A percentile compares a stretch with the other conserved stretches of the same genome.
These are phyloP conservation scores for Acropora yongei DNA, from an alignment of 64 coral and sea anemone genomes.

Conservation along the genomic window DNA sequence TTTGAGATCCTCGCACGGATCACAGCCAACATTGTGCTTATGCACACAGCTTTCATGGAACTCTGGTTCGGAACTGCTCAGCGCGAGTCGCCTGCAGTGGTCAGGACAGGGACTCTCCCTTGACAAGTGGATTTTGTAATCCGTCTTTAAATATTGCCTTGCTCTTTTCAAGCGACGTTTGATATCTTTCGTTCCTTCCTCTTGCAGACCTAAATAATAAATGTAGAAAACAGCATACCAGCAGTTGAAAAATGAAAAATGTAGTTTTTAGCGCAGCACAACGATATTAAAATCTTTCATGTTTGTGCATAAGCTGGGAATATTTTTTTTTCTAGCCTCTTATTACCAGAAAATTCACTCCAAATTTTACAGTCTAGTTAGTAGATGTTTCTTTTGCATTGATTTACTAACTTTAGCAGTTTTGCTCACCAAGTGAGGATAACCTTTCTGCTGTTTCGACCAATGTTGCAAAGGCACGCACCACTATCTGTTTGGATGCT, in stretches of 20 bases:
- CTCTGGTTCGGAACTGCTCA: slow-evolving; percentile 15
- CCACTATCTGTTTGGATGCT: slow-evolving; percentile 55
- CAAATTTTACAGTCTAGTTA: background rate
- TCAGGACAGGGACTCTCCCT: slow-evolving; percentile 49
- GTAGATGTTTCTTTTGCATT: background rate
- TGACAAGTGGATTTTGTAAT: slow-evolving; percentile 53
- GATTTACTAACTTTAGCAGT: slow-evolving; percentile 7
- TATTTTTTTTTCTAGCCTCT: slow-evolving; percentile 20
- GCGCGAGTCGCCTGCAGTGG: slow-evolving; percentile 39
- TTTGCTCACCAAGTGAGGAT: background rate
- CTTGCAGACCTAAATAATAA: slow-evolving; percentile 12
- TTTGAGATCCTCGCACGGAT: slow-evolving; percentile 13
- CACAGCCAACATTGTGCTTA: slow-evolving; percentile 26
- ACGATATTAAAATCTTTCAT: no score
- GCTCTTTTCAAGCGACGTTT: slow-evolving; percentile 55
- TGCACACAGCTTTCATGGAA: background rate
- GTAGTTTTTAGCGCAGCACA: background rate
- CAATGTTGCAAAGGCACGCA: slow-evolving; percentile 44
- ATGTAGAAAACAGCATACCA: background rate
- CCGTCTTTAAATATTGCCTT: slow-evolving; percentile 52
- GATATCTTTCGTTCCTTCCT: slow-evolving; percentile 21
- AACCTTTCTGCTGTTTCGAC: slow-evolving; percentile 4
- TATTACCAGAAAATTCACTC: slow-evolving; percentile 20
- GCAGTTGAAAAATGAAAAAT: background rate
- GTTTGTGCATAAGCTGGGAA: background rate